Percentiles rank a stretch among this genome's conserved stretches.
Conservation (phyloP, 2,888 invertebrate genomes). For the Mythimna pallens region DNA sequence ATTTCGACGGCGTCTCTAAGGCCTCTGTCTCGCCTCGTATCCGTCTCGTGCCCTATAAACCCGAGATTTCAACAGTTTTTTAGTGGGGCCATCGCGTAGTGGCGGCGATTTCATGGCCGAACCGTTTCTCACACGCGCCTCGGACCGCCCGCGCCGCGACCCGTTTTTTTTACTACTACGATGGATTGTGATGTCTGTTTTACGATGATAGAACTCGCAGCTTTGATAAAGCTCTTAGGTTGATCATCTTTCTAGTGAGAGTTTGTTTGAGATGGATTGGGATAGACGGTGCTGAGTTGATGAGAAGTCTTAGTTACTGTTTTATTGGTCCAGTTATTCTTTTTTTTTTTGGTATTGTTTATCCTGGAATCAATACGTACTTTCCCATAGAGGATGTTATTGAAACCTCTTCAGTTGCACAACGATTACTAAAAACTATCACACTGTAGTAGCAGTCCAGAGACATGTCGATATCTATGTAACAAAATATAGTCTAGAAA, state of each 20-base stretch:
- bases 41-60: constrained; percentile 54
- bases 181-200: constrained; percentile 65
- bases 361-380: not conserved
- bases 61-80: constrained; percentile 50
- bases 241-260: constrained; percentile 12
- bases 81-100: constrained; percentile 57
- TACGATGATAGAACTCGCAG: constrained; percentile 61
- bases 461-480: too few relatives aligned
- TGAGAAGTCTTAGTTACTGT: not conserved
- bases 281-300: not conserved
- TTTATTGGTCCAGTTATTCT: not conserved
- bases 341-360: not conserved
- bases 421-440: not conserved
- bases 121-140: constrained; percentile 69
- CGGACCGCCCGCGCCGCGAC: constrained; percentile 66
- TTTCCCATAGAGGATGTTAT: not conserved
- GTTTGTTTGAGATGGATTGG: constrained; percentile 15
- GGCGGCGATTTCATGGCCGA: constrained; percentile 69
- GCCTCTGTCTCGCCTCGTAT: constrained; percentile 38
- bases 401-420: not conserved
- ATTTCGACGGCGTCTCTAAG: not conserved
- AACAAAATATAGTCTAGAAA: not conserved
- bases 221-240: constrained; percentile 55
- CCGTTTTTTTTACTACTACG: constrained; percentile 60
- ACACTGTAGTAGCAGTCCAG: not conserved